These are phyloP conservation scores for Chironomus tentans DNA, from an alignment of 2,888 invertebrate species.

Conservation along the genomic window DNA sequence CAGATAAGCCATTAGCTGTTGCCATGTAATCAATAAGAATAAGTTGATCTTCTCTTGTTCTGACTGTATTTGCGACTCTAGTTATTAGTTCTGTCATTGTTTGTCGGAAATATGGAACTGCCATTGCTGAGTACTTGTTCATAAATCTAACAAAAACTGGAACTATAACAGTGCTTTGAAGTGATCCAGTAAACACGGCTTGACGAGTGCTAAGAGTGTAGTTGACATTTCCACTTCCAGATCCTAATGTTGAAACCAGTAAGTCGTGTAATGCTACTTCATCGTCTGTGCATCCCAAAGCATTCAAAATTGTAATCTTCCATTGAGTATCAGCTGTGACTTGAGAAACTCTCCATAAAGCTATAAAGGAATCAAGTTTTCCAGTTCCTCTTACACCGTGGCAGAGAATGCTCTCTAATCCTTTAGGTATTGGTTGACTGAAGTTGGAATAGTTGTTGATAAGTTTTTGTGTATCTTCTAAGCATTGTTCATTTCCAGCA, in stretches of 20 bases:
- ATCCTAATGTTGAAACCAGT: neutral
- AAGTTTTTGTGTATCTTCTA: neutral
- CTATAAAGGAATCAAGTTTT: neutral
- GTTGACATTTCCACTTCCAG: neutral
- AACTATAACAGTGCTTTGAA: neutral
- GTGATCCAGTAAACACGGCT: neutral
- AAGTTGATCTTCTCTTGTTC: neutral
- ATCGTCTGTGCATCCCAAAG: slow-evolving; percentile 8
- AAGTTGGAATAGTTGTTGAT: neutral
- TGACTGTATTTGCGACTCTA: neutral
- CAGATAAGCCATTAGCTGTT: neutral
- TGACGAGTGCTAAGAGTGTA: slow-evolving; percentile 1
- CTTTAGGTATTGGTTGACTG: neutral
- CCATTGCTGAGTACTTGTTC: neutral
- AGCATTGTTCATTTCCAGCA: neutral
- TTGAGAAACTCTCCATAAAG: neutral
- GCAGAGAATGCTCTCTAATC: slow-evolving; percentile 3
- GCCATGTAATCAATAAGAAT: neutral
- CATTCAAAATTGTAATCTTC: neutral
- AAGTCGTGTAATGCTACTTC: neutral
- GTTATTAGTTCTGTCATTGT: neutral
- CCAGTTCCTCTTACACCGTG: neutral
- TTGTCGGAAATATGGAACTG: neutral
- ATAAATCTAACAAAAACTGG: neutral
- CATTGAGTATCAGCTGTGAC: neutral